Evolutionary conservation across 2,797 vertebrate species (phyloP), one percentile per base, ranked within the genome.

Genomic region (Calcarius lapponicus): DNA sequence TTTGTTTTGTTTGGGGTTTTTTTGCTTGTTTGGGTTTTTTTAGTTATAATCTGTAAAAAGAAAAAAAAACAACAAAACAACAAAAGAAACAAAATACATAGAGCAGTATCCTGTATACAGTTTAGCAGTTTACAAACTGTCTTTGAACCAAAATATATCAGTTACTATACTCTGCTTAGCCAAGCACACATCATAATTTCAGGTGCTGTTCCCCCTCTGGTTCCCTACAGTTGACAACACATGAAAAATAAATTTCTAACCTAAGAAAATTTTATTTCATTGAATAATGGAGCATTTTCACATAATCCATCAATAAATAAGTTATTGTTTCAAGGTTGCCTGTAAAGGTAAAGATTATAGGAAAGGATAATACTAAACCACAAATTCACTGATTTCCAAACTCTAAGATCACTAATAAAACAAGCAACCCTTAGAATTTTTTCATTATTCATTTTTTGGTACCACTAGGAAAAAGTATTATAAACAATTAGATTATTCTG

Each of bases 81-180:
- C 17, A 50, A 82, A 76, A 6, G 70, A 57, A 93, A 82, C 45
- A 88, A 91, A 95, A 89, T 88, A 79, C 62, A 79, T 81, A 95
- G 86, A 92, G 62, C 90, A 94, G 92, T 96, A 95, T 95, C 93
- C 87, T 97, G 90, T 95, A 81, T 96, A 94, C 95, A 97, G 96
- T 97, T 98, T 90, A 96, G 29, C 94, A 93, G 96, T 98, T 95
- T 95, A 42, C 95, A 95, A 90, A 95, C 92, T 97, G 70, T 97
- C 62, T 97, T 96, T 94, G 94, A 98, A 98, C 97, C 97, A 97
- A 98, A 98, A 97, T 75, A 57, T 92, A 88, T 82, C 94, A 86
- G 43, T 96, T 94, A 62, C 78, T 93, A 83, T 82, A 86, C 69
- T 86, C 89, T 92, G 53, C 90, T 94, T 91, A 92, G 86, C 78